A percentile compares a stretch with the other conserved stretches of the same genome.
Conservation (phyloP, 2,888 invertebrate species). For the Leptodirus hochenwartii region DNA sequence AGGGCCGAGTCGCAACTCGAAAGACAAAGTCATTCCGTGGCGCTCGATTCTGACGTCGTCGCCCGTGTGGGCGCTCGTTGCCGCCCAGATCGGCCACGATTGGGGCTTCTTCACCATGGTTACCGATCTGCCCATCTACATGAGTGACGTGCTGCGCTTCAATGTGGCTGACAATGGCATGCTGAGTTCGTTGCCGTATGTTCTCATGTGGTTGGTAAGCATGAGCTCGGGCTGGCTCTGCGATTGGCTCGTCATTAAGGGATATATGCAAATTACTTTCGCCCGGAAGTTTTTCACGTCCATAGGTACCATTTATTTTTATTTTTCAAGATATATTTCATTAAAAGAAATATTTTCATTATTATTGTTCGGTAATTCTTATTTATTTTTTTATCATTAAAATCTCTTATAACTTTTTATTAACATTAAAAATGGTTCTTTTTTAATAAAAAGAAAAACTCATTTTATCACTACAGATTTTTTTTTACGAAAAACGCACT, state of each 20-base stretch:
- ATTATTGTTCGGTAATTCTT: too few species aligned
- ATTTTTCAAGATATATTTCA: too few species aligned
- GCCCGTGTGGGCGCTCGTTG: slow-evolving; percentile 57
- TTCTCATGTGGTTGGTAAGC: slow-evolving; percentile 46
- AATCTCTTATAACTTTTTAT: too few species aligned
- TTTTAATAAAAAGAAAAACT: too few species aligned
- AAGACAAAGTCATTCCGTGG: slow-evolving; percentile 42
- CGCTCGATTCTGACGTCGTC: slow-evolving; percentile 45
- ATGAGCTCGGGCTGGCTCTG: slow-evolving; percentile 45
- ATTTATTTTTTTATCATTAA: too few species aligned
- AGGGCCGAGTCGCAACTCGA: slow-evolving; percentile 2
- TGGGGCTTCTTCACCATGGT: slow-evolving; percentile 57
- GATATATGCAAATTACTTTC: slow-evolving; percentile 33
- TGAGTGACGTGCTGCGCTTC: slow-evolving; percentile 47
- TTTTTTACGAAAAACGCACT: too few species aligned
- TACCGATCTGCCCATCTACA: slow-evolving; percentile 50
- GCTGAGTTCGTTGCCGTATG: slow-evolving; percentile 43
- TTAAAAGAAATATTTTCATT: too few species aligned
- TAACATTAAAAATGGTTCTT: slow-evolving; percentile 3
- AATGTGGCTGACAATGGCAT: slow-evolving; percentile 43
- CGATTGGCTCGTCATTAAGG: slow-evolving; percentile 44
- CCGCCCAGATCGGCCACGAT: slow-evolving; percentile 52
- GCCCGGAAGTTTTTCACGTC: slow-evolving; percentile 48
- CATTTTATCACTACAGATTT: too few species aligned
- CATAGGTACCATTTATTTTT: slow-evolving; percentile 36